These are phyloP conservation scores for Lophura swinhoii DNA, from an alignment of 2,797 vertebrate species.

Conservation along the genomic window DNA sequence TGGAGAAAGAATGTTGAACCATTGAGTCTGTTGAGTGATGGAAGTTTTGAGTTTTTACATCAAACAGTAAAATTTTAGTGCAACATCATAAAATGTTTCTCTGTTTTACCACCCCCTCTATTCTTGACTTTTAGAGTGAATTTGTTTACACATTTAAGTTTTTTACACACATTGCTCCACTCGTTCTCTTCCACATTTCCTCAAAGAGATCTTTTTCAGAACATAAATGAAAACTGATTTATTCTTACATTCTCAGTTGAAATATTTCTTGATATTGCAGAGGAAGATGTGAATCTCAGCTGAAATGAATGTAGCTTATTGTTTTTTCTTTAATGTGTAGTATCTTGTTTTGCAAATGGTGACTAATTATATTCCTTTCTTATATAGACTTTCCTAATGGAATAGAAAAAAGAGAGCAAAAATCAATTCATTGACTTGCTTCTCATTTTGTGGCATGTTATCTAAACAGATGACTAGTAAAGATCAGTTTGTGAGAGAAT, in stretches of 20 bases:
- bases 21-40: not conserved
- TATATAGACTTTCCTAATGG: not conserved
- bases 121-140: not conserved
- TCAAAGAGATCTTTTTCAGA: not conserved
- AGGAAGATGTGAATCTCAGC: not conserved
- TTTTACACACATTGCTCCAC: not conserved
- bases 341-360: not conserved
- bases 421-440: not conserved
- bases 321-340: constrained; percentile 28
- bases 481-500: not conserved
- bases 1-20: not conserved
- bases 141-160: not conserved
- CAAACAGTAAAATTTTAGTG: not conserved
- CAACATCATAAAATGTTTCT: not conserved
- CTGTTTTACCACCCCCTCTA: not conserved
- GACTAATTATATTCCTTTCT: not conserved
- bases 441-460: not conserved
- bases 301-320: not conserved
- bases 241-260: not conserved
- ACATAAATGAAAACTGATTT: not conserved
- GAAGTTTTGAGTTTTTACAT: not conserved
- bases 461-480: not conserved
- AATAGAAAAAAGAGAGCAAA: not conserved
- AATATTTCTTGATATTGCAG: not conserved
- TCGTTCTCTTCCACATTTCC: not conserved